phyloP scores from a whole-genome alignment of 2,113 vertebrate species.

The Bos indicus region DNA sequence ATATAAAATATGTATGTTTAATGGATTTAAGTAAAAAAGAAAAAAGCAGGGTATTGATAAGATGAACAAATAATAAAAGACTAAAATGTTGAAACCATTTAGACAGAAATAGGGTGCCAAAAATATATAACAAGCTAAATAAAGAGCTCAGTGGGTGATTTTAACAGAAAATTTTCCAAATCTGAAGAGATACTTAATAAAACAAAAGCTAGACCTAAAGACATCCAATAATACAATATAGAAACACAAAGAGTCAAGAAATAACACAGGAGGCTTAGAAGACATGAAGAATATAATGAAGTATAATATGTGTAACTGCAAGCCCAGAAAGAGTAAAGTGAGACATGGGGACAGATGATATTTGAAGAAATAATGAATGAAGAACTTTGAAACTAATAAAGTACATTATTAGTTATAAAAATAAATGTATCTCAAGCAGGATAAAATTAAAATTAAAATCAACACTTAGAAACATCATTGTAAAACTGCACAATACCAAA shows the following conservation, averaged over 20 bases:
- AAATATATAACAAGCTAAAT: neutral
- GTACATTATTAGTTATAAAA: neutral
- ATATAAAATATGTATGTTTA: neutral
- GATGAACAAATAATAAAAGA: neutral
- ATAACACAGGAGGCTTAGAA: neutral
- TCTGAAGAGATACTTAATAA: neutral
- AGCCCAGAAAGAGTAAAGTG: neutral
- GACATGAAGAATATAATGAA: neutral
- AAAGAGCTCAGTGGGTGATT: neutral
- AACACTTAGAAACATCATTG: neutral
- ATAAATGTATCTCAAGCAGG: neutral
- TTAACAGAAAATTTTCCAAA: neutral
- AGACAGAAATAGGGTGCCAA: neutral
- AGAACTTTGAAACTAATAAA: neutral
- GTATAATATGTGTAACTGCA: neutral
- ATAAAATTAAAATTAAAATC: neutral
- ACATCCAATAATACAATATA: neutral
- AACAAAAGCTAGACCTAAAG: neutral
- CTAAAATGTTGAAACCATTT: neutral
- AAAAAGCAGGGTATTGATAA: neutral
- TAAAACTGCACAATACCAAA: neutral
- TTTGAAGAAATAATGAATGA: neutral
- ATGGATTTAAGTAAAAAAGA: neutral
- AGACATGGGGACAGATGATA: neutral
- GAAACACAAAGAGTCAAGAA: neutral